These are phyloP conservation scores for Prunella fulvescens DNA, from an alignment of 2,113 vertebrate genomes.

Conservation along the genomic window DNA sequence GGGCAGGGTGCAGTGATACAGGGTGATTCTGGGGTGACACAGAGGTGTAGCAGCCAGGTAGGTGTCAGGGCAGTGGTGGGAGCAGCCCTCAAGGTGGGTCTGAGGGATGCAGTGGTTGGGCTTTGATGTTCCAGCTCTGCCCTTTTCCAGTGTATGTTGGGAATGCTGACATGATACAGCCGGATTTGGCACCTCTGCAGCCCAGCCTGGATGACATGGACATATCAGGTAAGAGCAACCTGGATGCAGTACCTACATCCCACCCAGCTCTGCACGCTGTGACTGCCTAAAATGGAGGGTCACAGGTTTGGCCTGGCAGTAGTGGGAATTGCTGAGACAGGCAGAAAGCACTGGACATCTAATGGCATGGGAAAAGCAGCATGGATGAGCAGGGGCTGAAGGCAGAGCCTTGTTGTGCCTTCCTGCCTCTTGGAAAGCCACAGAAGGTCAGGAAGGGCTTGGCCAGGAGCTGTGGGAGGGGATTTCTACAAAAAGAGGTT, in stretches of 20 bases:
- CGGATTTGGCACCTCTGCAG: conserved; percentile 88
- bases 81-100: neutral
- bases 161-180: conserved; percentile 97
- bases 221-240: conserved; percentile 81
- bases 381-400: neutral
- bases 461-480: neutral
- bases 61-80: neutral
- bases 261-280: neutral
- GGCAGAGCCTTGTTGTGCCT: neutral
- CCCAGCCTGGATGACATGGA: conserved; percentile 96
- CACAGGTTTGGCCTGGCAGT: neutral
- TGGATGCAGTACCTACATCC: rapidly evolving
- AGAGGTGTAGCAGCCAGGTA: neutral
- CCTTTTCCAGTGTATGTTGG: conserved; percentile 80
- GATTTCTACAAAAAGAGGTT: neutral
- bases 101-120: neutral
- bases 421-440: neutral
- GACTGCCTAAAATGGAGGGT: neutral
- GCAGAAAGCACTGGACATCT: neutral
- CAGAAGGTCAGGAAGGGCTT: neutral
- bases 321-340: neutral
- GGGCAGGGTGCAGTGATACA: neutral
- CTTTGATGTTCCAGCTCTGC: neutral
- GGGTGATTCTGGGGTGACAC: neutral
- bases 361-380: neutral